Conservation (phyloP, 2,888 invertebrate species). For the Acronicta leporina region DNA sequence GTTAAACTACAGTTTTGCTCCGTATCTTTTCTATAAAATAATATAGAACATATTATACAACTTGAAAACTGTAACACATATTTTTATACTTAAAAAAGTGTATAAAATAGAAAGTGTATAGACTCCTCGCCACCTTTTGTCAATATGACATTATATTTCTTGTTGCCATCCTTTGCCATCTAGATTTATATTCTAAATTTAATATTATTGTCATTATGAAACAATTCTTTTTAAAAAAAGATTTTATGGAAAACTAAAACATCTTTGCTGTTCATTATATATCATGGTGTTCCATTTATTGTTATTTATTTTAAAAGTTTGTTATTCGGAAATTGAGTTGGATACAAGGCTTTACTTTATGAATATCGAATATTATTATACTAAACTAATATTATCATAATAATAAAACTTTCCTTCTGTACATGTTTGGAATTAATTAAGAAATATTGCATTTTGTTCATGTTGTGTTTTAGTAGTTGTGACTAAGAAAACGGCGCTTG, state of each 20-base stretch:
- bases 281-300: too few species aligned
- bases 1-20: constrained; percentile 12
- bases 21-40: constrained; percentile 29
- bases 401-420: constrained; percentile 23
- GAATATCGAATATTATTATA: constrained; percentile 33
- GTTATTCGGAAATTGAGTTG: not conserved
- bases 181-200: constrained; percentile 22
- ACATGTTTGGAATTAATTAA: constrained; percentile 43
- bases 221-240: not conserved
- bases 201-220: not conserved
- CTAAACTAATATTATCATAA: constrained; percentile 32
- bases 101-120: constrained; percentile 26
- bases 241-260: not conserved
- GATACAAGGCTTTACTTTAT: constrained; percentile 22
- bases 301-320: not conserved
- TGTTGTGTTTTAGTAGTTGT: constrained; percentile 41
- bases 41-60: constrained; percentile 18
- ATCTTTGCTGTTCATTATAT: not conserved
- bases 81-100: constrained; percentile 40
- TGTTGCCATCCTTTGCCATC: constrained; percentile 7
- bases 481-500: constrained; percentile 36
- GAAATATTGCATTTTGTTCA: constrained; percentile 33
- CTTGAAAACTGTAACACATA: constrained; percentile 22
- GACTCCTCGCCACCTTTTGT: not conserved
- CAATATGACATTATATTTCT: constrained; percentile 1